Evolutionary conservation across 2,888 invertebrate species (phyloP), one percentile per base, ranked within the genome.

Genomic region (Xanthorhoe designata): DNA sequence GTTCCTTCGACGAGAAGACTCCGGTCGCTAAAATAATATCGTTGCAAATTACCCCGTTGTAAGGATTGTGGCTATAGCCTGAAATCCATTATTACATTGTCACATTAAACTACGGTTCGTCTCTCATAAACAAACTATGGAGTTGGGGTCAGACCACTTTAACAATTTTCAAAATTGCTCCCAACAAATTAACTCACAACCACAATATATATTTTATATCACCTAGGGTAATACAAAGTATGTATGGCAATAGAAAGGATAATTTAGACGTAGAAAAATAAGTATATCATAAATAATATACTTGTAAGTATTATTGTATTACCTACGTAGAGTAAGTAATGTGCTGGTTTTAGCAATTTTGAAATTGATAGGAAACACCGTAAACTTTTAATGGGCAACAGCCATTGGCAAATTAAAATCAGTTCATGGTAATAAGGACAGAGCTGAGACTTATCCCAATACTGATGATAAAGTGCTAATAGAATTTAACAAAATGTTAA

Each of bases 21-120:
- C 99, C 99, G 85, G 99, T 99, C 88, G 99, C 99, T 96, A 98
- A 96, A 94, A 99, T 99, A 94, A 99, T 99, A 95, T 99, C 98
- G 95, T 98, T 98, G 96, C 98, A 98, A 94, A 98, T 97, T 91
- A 99, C 98, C 90, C 98, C 98, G 94, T 98, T 98, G 96, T 98
- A 98, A 88, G 98, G 98, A 96, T 98, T 98, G 95, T 98, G 98
- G 87, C 96, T 96, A 94, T 96, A 96, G 92, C 96, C 96, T 96
- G 95, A 89, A 94, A 92, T 83, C 86, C 87, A 86, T 78, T 82
- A 85, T 80, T 63, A 67, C 64, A 70, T 64, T 61, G 58, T 68
- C 66, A 71, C 70, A 69, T 69, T 71, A 71, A 54, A 63, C 64
- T 65, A 80, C 76, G 76, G 72, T 75, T 53, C 24, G 17, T 78